Evolutionary conservation across 1,140 invertebrate genomes (phyloP).

Genomic region (Dreissena rostriformis): DNA sequence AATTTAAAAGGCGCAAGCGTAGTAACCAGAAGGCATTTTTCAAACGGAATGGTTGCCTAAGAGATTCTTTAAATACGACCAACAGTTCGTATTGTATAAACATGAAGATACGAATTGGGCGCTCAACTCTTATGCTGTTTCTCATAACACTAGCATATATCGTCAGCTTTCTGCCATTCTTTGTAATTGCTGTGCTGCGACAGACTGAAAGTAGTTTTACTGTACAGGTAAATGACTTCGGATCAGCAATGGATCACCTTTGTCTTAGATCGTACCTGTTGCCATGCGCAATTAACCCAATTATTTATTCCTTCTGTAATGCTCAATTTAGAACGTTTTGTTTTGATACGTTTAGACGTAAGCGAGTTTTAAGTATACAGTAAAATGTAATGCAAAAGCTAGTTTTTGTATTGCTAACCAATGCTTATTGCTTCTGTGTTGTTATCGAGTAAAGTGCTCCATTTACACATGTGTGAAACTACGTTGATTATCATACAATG

Average conservation of each 20-base stretch:
- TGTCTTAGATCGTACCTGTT: slow-evolving; percentile 49
- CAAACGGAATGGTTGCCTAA: slow-evolving; percentile 10
- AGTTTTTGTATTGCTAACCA: too few relatives aligned
- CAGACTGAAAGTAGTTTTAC: slow-evolving; percentile 25
- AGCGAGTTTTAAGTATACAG: not conserved
- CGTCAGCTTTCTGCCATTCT: slow-evolving; percentile 51
- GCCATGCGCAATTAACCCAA: slow-evolving; percentile 50
- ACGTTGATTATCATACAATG: too few relatives aligned
- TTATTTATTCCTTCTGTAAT: slow-evolving; percentile 56
- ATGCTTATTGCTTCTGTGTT: too few relatives aligned
- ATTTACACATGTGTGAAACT: too few relatives aligned
- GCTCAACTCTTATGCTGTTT: slow-evolving; percentile 53
- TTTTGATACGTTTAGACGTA: slow-evolving; percentile 39
- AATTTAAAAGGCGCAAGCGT: not conserved
- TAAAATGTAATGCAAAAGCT: too few relatives aligned
- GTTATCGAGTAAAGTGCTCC: too few relatives aligned
- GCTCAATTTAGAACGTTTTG: slow-evolving; percentile 48
- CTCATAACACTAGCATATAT: slow-evolving; percentile 43
- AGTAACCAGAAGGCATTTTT: not conserved
- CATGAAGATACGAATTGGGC: slow-evolving; percentile 31
- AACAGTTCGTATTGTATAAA: slow-evolving; percentile 24
- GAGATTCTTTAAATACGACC: slow-evolving; percentile 27
- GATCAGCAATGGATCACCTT: slow-evolving; percentile 30
- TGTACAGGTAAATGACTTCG: not conserved
- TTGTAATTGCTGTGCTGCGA: slow-evolving; percentile 28